Evolutionary conservation across 2,113 vertebrate genomes (phyloP).

Genomic region (Tachysurus vachellii): DNA sequence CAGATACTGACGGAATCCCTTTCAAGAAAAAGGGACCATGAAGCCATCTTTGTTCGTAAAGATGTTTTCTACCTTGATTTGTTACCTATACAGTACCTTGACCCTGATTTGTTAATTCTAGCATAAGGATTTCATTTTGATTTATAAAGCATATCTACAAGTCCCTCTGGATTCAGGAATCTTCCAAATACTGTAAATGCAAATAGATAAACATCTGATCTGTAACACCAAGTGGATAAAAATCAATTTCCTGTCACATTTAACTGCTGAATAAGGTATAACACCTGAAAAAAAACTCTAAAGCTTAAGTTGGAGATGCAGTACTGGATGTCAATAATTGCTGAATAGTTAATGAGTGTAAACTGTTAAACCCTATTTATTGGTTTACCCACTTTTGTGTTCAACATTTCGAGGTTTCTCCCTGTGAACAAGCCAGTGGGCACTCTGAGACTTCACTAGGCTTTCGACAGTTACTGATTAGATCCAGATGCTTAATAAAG

Average conservation of each 20-base stretch:
- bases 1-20: not conserved
- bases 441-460: conserved; percentile 62
- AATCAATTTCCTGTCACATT: not conserved
- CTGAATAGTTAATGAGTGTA: not conserved
- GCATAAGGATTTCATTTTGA: not conserved
- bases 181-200: not conserved
- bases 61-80: too few species aligned
- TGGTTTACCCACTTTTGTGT: not conserved
- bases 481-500: conserved; percentile 67
- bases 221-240: not conserved
- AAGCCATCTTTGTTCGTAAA: not conserved
- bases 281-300: not conserved
- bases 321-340: not conserved
- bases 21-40: not conserved
- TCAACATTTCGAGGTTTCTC: conserved; percentile 36
- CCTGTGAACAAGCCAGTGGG: conserved; percentile 38
- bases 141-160: not conserved
- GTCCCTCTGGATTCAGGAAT: not conserved
- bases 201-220: not conserved
- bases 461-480: conserved; percentile 62
- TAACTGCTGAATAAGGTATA: not conserved
- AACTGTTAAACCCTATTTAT: not conserved
- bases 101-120: not conserved
- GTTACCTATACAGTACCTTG: too few species aligned
- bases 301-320: not conserved